Evolutionary conservation across 2,888 invertebrate species (phyloP).

Genomic region (Synanthedon myopaeformis): DNA sequence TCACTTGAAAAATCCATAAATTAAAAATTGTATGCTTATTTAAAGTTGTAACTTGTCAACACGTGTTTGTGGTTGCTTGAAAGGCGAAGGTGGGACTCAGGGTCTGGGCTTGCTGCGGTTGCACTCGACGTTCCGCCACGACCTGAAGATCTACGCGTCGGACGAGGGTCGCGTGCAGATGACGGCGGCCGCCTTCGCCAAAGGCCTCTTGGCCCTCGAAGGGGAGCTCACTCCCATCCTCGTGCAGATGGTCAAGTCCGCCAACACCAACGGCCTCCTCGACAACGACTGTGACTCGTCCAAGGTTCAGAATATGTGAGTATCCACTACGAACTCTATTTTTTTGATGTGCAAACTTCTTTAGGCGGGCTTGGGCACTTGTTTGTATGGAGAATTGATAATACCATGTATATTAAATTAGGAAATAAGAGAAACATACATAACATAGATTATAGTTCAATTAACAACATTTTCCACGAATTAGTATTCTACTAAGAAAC

Average conservation of each 20-base stretch:
- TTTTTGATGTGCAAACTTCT: too few relatives aligned
- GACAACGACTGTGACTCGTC: constrained; percentile 99
- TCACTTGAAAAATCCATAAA: too few relatives aligned
- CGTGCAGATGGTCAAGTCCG: constrained; percentile 99
- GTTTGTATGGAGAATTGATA: too few relatives aligned
- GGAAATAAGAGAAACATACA: too few relatives aligned
- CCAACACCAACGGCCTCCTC: constrained; percentile 96
- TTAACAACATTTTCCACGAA: too few relatives aligned
- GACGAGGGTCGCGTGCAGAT: constrained; percentile 99
- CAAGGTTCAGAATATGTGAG: constrained; percentile 93
- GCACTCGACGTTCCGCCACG: constrained; percentile 98
- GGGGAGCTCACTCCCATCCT: constrained; percentile 98
- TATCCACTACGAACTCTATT: constrained; percentile 9
- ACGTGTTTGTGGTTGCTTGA: not conserved
- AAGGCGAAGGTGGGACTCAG: constrained; percentile 91
- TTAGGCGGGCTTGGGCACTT: too few relatives aligned
- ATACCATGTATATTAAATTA: too few relatives aligned
- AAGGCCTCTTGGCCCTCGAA: constrained; percentile 95
- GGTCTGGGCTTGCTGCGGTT: constrained; percentile 92
- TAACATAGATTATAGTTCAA: too few relatives aligned
- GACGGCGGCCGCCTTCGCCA: constrained; percentile 99
- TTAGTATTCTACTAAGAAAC: too few relatives aligned
- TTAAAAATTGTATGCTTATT: too few relatives aligned
- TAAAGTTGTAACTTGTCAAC: too few relatives aligned
- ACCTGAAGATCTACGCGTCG: constrained; percentile 99